Evolutionary conservation across 2,797 vertebrate genomes (phyloP), one percentile per base, ranked within the genome.

Genomic region (Phataginus tetradactyla): DNA sequence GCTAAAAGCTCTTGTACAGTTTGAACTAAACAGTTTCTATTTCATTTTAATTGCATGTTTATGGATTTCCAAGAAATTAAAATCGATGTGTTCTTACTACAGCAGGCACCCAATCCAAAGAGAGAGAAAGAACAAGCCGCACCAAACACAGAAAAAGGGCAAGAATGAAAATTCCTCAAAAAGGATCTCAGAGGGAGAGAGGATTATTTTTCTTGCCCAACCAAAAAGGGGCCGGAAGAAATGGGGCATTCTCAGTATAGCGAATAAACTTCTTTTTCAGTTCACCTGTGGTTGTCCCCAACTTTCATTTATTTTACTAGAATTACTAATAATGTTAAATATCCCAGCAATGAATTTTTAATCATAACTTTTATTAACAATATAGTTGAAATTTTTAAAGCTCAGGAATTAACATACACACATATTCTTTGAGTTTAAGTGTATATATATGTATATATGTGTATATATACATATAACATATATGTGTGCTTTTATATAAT

Each of bases 21-120:
- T 59, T 84, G 57, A 84, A 93, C 9, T 69, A 94, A 95, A 91
- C 93, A 91, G 96, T 94, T 97, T 98, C 97, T 45, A 4, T 66
- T 68, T 92, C 61, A 53, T 39, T 95, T 90, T 64, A 83, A 42
- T 84, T 94, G 51, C 29, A 77, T 87, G n/a, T 80, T 86, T 92
- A 79, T 79, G 63, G 74, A 68, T 86, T 93, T 55, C 34, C 49
- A 49, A 80, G 75, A 95, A 91, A 94, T 91, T 90, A 69, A 94
- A 92, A 95, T 75, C 37, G 10, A 20, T 29, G 23, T 68, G 39
- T 95, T 66, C 39, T 92, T 61, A 51, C 74, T 64, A 80, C 3
- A 86, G 55, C 71, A 57, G 42, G 64, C 49, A 68, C 23, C n/a
- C 75, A 72, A 12, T 51, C 34, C 80, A 90, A 81, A 89, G 63